phyloP scores from a whole-genome alignment of 1,140 invertebrate species.

The Lutraria rhynchaena region DNA sequence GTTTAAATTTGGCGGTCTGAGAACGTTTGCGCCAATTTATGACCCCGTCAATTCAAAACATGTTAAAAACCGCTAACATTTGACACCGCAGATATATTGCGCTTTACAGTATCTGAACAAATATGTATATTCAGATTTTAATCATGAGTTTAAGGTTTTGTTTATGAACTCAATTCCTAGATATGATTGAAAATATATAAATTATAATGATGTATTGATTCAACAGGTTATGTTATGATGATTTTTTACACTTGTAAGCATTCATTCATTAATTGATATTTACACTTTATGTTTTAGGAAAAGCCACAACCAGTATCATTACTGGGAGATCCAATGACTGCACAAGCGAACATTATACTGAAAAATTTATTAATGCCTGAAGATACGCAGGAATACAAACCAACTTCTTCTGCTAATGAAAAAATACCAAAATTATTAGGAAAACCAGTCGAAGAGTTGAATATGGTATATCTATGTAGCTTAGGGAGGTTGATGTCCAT shows the following conservation, averaged over 20 bases:
- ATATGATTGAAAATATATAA: not conserved
- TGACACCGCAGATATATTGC: no score
- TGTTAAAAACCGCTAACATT: no score
- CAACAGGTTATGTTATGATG: not conserved
- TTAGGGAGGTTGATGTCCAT: constrained; percentile 64
- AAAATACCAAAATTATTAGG: constrained; percentile 35
- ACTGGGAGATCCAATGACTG: constrained; percentile 75
- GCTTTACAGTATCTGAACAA: no score
- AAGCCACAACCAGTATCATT: constrained; percentile 67
- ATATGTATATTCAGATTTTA: no score
- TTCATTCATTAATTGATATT: no score
- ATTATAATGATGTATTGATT: not conserved
- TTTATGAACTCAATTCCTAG: no score
- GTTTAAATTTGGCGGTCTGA: no score
- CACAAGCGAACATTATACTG: constrained; percentile 75
- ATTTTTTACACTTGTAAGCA: not conserved
- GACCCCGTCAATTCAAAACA: no score
- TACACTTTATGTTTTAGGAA: constrained; percentile 11
- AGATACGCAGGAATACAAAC: constrained; percentile 27
- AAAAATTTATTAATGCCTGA: constrained; percentile 72
- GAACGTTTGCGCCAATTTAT: no score
- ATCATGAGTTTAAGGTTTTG: no score
- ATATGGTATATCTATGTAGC: constrained; percentile 64
- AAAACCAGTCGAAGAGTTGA: constrained; percentile 65
- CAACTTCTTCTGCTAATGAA: constrained; percentile 4